Base-by-base conservation (phyloP, 2,888 invertebrate species). In the Lordiphosa fenestrarum region DNA sequence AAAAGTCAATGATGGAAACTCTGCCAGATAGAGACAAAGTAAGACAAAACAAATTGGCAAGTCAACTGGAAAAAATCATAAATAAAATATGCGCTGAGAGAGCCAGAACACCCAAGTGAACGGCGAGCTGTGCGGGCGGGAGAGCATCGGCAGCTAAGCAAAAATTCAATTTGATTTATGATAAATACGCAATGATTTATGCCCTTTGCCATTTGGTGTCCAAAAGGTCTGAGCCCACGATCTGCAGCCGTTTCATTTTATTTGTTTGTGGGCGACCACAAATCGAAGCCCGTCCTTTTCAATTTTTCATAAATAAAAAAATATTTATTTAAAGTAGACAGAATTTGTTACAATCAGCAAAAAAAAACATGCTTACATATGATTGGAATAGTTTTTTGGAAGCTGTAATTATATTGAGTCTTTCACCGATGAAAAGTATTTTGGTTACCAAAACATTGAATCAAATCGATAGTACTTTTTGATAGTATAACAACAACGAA, bases 111-210 rank as follows among this genome's bases (percentile, higher is more conserved):
- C 49, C 25, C 41, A 49, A 51, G 37, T 37, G 39, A 51, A 56
- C 40, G 44, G 21, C 40, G 41, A 30, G 46, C 53, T 15, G 57
- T 2, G 37, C 7, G 9, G 21, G 40, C 5, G 47, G 54, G 42
- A 39, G 54, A 53, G 53, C 53, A 57, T 49, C 59, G 58, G 57
- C 61, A 54, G 69, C 49, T 50, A 57, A 63, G 58, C 53, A 25
- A 54, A 60, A 77, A 81, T 84, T 81, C 68, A 78, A 84, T 84
- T 73, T 81, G 81, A 81, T 81, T 81, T 81, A 84, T 81, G 78
- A 81, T 84, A 84, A 84, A 76, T 78, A 73, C 76, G 47, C 66
- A 68, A 77, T 84, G 81, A 84, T 81, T 81, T 81, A 81, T 81
- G 75, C 78, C 68, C 82, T 84, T 78, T 84, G 72, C 70, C 56